A percentile compares a stretch with the other conserved stretches of the same genome.
Evolutionary conservation across 2,113 vertebrate genomes (phyloP).

Genomic region (Zeus faber): DNA sequence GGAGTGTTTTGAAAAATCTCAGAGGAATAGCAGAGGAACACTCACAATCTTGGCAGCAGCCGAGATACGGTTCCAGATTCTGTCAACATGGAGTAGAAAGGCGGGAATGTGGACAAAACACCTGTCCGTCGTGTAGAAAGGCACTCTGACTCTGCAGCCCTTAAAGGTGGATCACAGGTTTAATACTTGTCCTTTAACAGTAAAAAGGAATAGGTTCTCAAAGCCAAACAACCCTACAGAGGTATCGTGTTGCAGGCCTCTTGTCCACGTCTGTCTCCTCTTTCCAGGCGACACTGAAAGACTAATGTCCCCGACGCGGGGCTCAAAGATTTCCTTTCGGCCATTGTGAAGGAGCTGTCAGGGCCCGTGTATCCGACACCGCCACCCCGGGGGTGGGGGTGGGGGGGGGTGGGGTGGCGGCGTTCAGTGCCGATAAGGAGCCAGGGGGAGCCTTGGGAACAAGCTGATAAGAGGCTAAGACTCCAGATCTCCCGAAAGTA

Average conservation of each 20-base stretch:
- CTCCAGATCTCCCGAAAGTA: no score
- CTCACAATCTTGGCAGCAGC: no score
- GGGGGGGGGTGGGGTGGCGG: conserved; percentile 34
- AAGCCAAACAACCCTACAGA: no score
- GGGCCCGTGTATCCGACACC: conserved; percentile 52
- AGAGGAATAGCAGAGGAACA: no score
- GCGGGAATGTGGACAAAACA: no score
- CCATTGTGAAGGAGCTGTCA: conserved; percentile 63
- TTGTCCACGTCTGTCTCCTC: conserved; percentile 60
- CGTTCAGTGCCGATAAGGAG: no score
- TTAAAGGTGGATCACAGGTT: not conserved
- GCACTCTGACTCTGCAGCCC: not conserved
- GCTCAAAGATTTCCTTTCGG: conserved; percentile 61
- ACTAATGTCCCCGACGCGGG: conserved; percentile 53
- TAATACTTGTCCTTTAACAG: conserved; percentile 22
- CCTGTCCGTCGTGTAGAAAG: no score
- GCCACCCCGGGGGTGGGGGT: conserved; percentile 26
- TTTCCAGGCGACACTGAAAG: conserved; percentile 59
- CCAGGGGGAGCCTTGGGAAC: conserved; percentile 61
- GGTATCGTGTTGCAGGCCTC: conserved; percentile 46
- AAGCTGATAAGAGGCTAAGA: conserved; percentile 46
- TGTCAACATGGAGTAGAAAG: no score
- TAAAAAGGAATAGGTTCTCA: conserved; percentile 31
- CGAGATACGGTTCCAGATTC: no score
- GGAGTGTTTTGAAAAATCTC: no score